Evolutionary conservation across 2,888 invertebrate genomes (phyloP), one percentile per base, ranked within the genome.

Genomic region (Lepeophtheirus nordmannii): DNA sequence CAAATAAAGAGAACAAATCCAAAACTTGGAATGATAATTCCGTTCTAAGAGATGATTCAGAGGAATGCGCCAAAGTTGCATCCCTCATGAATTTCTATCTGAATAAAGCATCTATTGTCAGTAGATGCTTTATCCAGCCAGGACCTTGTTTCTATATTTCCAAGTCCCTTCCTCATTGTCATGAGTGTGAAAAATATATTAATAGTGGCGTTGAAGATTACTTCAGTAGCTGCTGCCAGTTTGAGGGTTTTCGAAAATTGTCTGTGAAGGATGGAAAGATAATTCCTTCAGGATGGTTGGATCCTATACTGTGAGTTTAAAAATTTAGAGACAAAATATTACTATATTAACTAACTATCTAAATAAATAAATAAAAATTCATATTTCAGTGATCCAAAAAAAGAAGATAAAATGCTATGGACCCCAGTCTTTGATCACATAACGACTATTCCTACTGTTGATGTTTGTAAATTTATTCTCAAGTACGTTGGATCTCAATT

Each of bases 271-370:
- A 86, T 74, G 87, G 89, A 69, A 85, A 87, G 74, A 79, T 94
- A 72, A 85, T 87, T 40, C 88, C 89, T 71, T 90, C 90, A 68
- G 94, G 94, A 30, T 96, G 94, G 78, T 91, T 91, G 38, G 90
- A 94, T 77, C 91, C 94, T 8, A 84, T 73, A 68, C 76, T 86
- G 9, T 76, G 77, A 70, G 76, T 77, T 14, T 74, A 73, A 39
- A 72, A 46, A 46, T 46, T 46, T 3, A n/a, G 5, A 5, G 30
- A 46, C 53, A 14, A n/a, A 5, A n/a, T 46, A 46, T 46, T 46
- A 41, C 41, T 41, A 10, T 41, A 41, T 14, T 41, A 10, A 41
- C 41, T 10, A 11, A 41, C 14, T 41, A n/a, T 46, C 8, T 46
- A 46, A 46, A 14, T 5, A 46, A 46, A 46, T 46, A 2, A 5